Evolutionary conservation across 1,140 invertebrate species (phyloP).

Genomic region (Penaeus chinensis): DNA sequence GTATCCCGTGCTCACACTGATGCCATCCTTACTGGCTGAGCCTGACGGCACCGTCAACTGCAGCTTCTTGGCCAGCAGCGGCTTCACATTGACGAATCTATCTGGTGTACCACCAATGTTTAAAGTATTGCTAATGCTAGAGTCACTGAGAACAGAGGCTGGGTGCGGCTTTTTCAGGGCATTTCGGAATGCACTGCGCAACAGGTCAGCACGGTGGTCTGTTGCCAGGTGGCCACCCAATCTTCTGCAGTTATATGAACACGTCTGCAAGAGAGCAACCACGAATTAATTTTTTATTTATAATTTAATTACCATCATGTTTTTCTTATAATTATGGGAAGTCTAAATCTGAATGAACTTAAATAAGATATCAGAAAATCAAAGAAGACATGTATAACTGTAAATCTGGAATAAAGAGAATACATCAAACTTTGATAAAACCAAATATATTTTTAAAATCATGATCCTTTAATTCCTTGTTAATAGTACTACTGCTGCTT

Average conservation of each 20-base stretch:
- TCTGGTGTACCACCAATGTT: constrained; percentile 53
- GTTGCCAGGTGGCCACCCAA: constrained; percentile 60
- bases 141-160: constrained; percentile 45
- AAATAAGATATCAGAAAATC: neutral
- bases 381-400: neutral
- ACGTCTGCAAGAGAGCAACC: constrained; percentile 56
- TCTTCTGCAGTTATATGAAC: constrained; percentile 62
- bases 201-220: constrained; percentile 57
- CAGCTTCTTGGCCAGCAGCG: constrained; percentile 61
- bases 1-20: constrained; percentile 61
- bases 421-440: neutral
- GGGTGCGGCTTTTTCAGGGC: constrained; percentile 63
- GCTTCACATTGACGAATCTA: constrained; percentile 62
- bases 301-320: neutral
- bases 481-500: no score
- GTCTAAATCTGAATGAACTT: neutral
- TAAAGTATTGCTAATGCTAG: constrained; percentile 46
- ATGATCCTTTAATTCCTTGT: no score
- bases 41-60: constrained; percentile 58
- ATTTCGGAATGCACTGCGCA: constrained; percentile 59
- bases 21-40: constrained; percentile 60
- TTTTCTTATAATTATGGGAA: neutral
- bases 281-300: neutral
- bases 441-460: neutral
- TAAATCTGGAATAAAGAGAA: neutral